Conservation (phyloP, 2,113 vertebrate species). For the Cyanoramphus novaezelandiae region DNA sequence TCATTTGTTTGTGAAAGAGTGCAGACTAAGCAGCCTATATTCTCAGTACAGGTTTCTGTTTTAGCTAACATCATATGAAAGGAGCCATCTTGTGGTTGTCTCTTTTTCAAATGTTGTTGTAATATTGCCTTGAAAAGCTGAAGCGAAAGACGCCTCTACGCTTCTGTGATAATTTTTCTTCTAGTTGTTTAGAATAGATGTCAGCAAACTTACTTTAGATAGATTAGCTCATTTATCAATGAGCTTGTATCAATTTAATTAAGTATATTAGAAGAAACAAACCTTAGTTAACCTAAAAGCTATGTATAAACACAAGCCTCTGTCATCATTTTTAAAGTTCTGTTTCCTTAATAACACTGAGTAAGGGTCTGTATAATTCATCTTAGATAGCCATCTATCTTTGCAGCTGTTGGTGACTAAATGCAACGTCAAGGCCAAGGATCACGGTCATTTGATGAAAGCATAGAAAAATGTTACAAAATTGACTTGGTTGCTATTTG, state of each 20-base stretch:
- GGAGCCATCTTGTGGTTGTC: constrained; percentile 66
- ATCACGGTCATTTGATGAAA: neutral
- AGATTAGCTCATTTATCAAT: neutral
- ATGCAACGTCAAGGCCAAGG: neutral
- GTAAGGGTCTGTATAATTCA: neutral
- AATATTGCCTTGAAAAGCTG: neutral
- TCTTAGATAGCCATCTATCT: neutral
- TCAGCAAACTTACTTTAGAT: neutral
- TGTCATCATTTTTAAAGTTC: neutral
- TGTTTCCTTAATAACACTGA: neutral
- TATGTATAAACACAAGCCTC: neutral
- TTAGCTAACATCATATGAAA: neutral
- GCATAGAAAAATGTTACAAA: neutral
- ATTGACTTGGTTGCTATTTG: neutral
- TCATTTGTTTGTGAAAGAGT: neutral
- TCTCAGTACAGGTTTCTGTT: neutral
- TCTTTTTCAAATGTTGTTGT: neutral
- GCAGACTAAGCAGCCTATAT: neutral
- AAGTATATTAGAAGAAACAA: neutral
- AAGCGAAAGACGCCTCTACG: neutral
- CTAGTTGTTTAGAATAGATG: neutral
- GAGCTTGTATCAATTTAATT: neutral
- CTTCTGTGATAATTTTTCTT: neutral
- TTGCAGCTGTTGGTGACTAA: neutral
- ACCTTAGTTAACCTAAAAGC: neutral